A percentile compares a stretch with the other conserved stretches of the same genome.
These are phyloP conservation scores for Gadopsis bispinosus DNA, from an alignment of 2,797 vertebrate genomes.

Conservation along the genomic window DNA sequence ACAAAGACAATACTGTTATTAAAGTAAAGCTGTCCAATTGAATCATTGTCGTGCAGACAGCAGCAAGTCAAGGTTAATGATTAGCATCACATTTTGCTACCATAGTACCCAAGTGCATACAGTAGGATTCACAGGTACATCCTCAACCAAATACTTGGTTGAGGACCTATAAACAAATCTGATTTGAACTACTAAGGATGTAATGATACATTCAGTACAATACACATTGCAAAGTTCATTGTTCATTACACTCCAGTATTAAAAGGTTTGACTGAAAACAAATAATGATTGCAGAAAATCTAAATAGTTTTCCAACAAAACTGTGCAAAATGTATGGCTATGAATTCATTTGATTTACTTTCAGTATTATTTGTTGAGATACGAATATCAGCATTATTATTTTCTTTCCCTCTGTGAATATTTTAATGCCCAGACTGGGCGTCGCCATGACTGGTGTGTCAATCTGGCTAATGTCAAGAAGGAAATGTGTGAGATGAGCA, in stretches of 20 bases:
- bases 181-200: not conserved
- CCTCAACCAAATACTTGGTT: not conserved
- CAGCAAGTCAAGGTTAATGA: conserved; percentile 34
- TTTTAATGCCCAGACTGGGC: not conserved
- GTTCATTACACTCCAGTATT: too few species aligned
- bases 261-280: not conserved
- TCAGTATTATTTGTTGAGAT: not conserved
- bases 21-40: conserved; percentile 38
- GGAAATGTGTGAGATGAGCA: not conserved
- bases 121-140: not conserved
- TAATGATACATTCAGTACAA: not conserved
- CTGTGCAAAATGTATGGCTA: not conserved
- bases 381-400: not conserved
- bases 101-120: conserved; percentile 15
- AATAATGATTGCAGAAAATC: not conserved
- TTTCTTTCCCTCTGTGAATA: not conserved
- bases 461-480: not conserved
- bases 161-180: not conserved
- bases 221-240: not conserved
- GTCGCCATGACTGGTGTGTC: not conserved
- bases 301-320: not conserved
- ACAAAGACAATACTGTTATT: conserved; percentile 4
- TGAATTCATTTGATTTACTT: not conserved
- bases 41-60: conserved; percentile 12
- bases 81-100: conserved; percentile 22